These are phyloP conservation scores for Ameiurus melas DNA, from an alignment of 2,113 vertebrate genomes.

Conservation along the genomic window DNA sequence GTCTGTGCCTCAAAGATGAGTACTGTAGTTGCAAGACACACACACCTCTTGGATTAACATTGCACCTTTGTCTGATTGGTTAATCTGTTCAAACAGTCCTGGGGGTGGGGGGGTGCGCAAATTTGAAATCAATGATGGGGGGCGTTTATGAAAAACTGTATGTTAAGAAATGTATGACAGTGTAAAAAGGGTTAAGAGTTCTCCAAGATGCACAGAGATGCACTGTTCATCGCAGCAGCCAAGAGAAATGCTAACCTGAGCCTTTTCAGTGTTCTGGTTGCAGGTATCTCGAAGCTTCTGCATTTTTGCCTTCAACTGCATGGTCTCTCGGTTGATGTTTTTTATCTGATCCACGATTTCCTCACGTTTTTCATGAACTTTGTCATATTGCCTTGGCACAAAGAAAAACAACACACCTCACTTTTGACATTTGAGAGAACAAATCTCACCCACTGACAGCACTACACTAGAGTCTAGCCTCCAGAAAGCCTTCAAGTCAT, in stretches of 20 bases:
- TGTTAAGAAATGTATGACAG: background rate
- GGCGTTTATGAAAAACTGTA: background rate
- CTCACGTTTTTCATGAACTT: slow-evolving; percentile 73
- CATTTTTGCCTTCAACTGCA: slow-evolving; percentile 70
- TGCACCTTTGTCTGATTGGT: background rate
- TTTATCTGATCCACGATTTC: slow-evolving; percentile 70
- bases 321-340: slow-evolving; percentile 64
- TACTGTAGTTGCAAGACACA: too few species aligned
- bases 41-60: background rate
- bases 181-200: background rate
- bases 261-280: slow-evolving; percentile 66
- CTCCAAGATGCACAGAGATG: background rate
- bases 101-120: too few species aligned
- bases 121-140: background rate
- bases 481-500: background rate
- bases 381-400: slow-evolving; percentile 67
- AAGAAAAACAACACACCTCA: background rate
- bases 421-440: background rate
- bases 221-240: background rate
- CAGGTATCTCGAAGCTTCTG: slow-evolving; percentile 66
- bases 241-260: slow-evolving; percentile 63
- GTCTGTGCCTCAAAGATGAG: background rate
- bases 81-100: background rate
- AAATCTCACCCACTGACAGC: background rate
- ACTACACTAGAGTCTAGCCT: background rate